Percentiles rank a stretch among this genome's conserved stretches.
phyloP scores from a whole-genome alignment of 2,113 vertebrate species.

The Todiramphus saurophagus region DNA sequence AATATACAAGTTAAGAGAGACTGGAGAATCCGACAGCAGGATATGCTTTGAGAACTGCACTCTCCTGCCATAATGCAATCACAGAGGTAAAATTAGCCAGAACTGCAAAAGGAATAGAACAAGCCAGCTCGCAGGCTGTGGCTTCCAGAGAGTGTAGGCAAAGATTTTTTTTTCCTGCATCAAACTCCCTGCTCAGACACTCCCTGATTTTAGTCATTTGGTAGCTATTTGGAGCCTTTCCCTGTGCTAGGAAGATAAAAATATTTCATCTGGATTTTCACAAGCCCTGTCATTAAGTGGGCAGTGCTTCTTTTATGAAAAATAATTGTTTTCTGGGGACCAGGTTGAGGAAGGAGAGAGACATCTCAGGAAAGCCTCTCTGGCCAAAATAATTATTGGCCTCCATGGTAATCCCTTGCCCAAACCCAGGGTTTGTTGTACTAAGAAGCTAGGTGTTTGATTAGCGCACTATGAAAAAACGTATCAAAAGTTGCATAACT shows the following conservation, averaged over 20 bases:
- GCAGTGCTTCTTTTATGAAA: not conserved
- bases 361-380: not conserved
- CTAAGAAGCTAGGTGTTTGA: not conserved
- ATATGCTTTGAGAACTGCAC: not conserved
- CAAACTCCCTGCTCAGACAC: not conserved
- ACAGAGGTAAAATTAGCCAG: not conserved
- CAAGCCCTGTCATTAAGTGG: not conserved
- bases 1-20: not conserved
- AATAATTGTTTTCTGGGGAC: not conserved
- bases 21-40: not conserved
- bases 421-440: not conserved
- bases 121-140: not conserved
- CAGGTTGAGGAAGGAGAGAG: not conserved
- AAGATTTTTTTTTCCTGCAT: not conserved
- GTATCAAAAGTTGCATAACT: not conserved
- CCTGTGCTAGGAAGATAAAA: not conserved
- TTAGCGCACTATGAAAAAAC: not conserved
- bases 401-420: not conserved
- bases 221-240: conserved; percentile 34
- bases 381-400: not conserved
- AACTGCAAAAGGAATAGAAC: not conserved
- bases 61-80: not conserved
- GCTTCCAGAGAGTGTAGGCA: not conserved
- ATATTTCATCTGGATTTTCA: not conserved
- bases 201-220: conserved; percentile 20